Evolutionary conservation across 2,888 invertebrate genomes (phyloP).

Genomic region (Himalopsyche anomala): DNA sequence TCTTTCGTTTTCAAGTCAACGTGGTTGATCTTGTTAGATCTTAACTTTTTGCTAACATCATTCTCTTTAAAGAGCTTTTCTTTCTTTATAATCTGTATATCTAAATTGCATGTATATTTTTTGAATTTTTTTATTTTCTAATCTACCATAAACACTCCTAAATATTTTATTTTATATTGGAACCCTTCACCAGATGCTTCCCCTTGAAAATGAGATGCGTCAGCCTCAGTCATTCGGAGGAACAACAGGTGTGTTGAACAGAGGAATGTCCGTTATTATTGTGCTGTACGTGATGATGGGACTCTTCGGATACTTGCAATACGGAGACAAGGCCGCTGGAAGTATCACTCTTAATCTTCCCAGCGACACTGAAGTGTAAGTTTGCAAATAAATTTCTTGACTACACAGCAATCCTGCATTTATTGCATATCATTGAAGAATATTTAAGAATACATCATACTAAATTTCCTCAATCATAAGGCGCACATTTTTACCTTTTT

Average conservation of each 20-base stretch:
- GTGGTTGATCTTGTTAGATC: no score
- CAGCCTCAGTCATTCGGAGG: constrained; percentile 89
- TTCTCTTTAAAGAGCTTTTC: no score
- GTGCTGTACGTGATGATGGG: constrained; percentile 92
- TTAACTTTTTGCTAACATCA: no score
- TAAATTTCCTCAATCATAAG: no score
- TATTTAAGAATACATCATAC: no score
- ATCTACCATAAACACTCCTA: neutral
- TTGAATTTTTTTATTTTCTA: no score
- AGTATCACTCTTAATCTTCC: constrained; percentile 93
- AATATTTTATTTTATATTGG: neutral
- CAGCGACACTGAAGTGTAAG: constrained; percentile 78
- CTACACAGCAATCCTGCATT: no score
- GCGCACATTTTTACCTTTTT: no score
- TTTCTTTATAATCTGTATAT: no score
- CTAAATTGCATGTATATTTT: no score
- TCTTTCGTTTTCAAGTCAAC: no score
- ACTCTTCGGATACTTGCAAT: constrained; percentile 93
- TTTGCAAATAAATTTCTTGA: constrained; percentile 56
- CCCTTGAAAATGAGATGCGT: constrained; percentile 96
- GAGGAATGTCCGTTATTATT: constrained; percentile 88
- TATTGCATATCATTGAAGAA: no score
- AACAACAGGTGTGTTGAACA: constrained; percentile 89
- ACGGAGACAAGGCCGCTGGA: constrained; percentile 83
- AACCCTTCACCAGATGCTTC: constrained; percentile 83